Conservation (phyloP, 2,888 invertebrate species). For the Mayetiola destructor region DNA sequence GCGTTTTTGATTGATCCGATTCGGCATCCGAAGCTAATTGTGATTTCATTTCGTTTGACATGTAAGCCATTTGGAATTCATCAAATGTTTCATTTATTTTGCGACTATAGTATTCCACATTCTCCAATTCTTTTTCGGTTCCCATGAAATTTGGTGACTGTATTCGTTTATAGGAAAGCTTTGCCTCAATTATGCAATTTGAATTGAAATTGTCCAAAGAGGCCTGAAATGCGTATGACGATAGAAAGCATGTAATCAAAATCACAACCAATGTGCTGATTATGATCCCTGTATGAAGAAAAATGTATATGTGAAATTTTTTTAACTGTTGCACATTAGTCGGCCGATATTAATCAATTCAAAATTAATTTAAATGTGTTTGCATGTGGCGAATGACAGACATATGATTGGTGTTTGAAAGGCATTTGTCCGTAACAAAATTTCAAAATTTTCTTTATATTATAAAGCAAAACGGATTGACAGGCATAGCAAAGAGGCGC, state of each 20-base stretch:
- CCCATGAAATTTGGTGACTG: too few species aligned
- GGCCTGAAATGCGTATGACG: background rate
- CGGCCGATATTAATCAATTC: background rate
- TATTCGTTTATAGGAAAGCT: background rate
- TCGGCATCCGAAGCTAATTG: background rate
- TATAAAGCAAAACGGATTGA: too few species aligned
- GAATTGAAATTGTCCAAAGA: background rate
- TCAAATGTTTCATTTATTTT: background rate
- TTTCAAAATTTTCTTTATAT: too few species aligned
- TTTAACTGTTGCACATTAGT: background rate
- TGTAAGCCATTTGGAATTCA: background rate
- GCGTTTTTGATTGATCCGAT: background rate
- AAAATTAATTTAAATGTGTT: too few species aligned
- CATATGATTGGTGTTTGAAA: too few species aligned
- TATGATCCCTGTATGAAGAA: conserved; percentile 1
- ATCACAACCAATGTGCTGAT: background rate
- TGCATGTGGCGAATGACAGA: too few species aligned
- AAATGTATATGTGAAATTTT: background rate
- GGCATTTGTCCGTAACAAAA: too few species aligned
- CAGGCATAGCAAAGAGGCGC: too few species aligned
- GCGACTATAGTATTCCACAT: background rate
- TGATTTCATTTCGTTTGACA: background rate
- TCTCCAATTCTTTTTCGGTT: background rate
- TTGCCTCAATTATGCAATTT: background rate
- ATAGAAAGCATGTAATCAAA: background rate